A percentile compares a stretch with the other conserved stretches of the same genome.
These are phyloP conservation scores for Florisuga fusca DNA, from an alignment of 2,797 vertebrate species.

Conservation along the genomic window DNA sequence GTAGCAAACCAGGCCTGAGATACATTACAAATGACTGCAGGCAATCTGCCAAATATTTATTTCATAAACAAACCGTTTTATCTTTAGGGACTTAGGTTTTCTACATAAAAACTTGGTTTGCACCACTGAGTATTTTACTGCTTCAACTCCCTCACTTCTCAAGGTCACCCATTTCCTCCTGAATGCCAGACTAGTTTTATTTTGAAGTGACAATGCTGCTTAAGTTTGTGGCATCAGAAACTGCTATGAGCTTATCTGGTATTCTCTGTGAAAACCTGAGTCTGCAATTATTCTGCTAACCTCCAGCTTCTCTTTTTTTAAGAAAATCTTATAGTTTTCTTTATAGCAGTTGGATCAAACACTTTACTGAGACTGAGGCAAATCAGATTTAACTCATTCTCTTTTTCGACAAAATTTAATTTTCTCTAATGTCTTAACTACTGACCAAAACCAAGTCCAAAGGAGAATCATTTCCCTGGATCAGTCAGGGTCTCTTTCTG, in stretches of 20 bases:
- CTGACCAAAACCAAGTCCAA: background rate
- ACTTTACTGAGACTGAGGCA: background rate
- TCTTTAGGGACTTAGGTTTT: background rate
- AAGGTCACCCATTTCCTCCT: background rate
- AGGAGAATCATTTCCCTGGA: background rate
- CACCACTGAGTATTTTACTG: background rate
- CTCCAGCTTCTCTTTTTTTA: background rate
- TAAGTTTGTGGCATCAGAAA: background rate
- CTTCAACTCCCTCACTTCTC: background rate
- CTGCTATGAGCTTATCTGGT: background rate
- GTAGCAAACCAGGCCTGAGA: background rate
- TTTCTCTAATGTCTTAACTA: slow-evolving; percentile 4
- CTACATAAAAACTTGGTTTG: background rate
- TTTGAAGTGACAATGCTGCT: background rate
- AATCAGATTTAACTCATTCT: background rate
- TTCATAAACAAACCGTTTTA: background rate
- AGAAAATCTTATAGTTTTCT: background rate
- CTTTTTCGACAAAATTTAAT: background rate
- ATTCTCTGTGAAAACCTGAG: slow-evolving; percentile 5
- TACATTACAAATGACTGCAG: background rate
- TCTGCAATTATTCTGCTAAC: slow-evolving; percentile 17
- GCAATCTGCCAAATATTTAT: background rate
- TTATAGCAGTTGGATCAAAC: background rate
- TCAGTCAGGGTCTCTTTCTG: background rate
- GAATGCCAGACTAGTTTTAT: background rate